Evolutionary conservation across 2,888 invertebrate species (phyloP).

Genomic region (Cephus runcator): DNA sequence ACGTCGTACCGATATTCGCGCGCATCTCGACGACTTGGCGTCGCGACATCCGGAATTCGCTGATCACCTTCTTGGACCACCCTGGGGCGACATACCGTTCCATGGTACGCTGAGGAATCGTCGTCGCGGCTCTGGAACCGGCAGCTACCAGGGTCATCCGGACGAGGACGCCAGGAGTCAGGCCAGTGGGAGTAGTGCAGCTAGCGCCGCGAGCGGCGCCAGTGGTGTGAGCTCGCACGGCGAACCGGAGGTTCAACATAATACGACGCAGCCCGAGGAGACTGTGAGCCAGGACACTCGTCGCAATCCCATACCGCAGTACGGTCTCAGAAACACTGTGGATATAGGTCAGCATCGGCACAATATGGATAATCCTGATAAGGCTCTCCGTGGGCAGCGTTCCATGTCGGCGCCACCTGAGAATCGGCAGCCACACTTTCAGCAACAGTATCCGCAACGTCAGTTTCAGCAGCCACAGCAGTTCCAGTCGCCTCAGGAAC

Average conservation of each 20-base stretch:
- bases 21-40: constrained; percentile 76
- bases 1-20: constrained; percentile 63
- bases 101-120: constrained; percentile 44
- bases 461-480: constrained; percentile 13
- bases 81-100: constrained; percentile 58
- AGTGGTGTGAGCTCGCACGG: constrained; percentile 56
- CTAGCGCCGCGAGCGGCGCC: constrained; percentile 52
- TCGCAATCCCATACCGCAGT: constrained; percentile 69
- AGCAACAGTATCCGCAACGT: constrained; percentile 26
- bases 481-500: constrained; percentile 22
- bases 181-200: constrained; percentile 58
- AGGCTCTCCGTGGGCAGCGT: constrained; percentile 71
- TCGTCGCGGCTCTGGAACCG: constrained; percentile 44
- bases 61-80: constrained; percentile 70
- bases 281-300: constrained; percentile 29
- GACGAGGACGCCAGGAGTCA: constrained; percentile 61
- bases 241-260: constrained; percentile 38
- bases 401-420: constrained; percentile 86
- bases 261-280: constrained; percentile 19
- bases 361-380: constrained; percentile 69
- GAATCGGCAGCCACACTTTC: constrained; percentile 62
- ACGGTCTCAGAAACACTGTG: constrained; percentile 81
- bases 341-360: constrained; percentile 76
- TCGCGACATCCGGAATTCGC: constrained; percentile 81
- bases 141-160: constrained; percentile 43